Conservation (phyloP, 2,797 vertebrate genomes). For the Coregonus ussuriensis region DNA sequence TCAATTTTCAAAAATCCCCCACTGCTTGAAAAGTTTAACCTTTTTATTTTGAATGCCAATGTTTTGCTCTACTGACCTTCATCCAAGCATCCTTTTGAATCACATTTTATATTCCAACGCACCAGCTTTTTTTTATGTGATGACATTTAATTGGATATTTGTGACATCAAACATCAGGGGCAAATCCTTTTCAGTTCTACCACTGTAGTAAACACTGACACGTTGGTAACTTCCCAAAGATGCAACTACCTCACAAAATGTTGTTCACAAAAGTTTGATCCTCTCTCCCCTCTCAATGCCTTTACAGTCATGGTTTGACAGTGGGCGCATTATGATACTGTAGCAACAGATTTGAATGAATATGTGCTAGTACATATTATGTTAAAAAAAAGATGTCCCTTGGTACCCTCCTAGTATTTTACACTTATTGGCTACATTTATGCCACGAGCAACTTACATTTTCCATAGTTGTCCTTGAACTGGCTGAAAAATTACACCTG, state of each 20-base stretch:
- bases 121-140: not conserved
- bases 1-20: too few relatives aligned
- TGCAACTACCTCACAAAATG: not conserved
- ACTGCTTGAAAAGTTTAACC: not conserved
- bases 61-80: not conserved
- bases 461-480: not conserved
- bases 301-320: too few relatives aligned
- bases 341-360: too few relatives aligned
- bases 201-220: constrained; percentile 1
- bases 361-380: not conserved
- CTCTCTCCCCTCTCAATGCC: not conserved
- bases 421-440: not conserved
- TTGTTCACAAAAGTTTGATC: not conserved
- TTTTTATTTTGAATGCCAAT: not conserved
- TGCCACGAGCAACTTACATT: not conserved
- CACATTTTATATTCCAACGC: too few relatives aligned
- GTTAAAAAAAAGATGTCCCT: too few relatives aligned
- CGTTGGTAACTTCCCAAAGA: not conserved
- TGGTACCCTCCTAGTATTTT: too few relatives aligned
- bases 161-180: too few relatives aligned
- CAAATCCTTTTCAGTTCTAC: not conserved
- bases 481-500: not conserved
- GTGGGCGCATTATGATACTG: too few relatives aligned
- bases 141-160: not conserved
- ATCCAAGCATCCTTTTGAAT: not conserved